Base-by-base conservation (phyloP, 2,888 invertebrate species). In the Hirtodrosophila trivittata region DNA sequence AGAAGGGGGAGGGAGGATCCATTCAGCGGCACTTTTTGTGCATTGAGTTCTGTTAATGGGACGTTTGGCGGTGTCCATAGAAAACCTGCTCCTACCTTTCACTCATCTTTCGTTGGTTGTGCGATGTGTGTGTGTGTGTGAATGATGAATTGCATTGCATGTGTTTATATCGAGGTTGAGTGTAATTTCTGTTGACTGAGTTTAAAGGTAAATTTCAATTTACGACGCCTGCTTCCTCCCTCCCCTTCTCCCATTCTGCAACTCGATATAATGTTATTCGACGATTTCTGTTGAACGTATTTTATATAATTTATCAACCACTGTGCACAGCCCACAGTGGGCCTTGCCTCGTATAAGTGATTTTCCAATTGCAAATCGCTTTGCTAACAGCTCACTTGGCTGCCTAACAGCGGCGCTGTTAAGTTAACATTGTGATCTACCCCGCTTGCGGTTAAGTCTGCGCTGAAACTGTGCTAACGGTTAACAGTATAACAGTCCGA, bases 21-120 rank as follows among this genome's bases (percentile, higher is more conserved):
- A 16, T 25, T 32, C 12, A 28, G n/a, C 30, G 41, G 32, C 49
- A 65, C 63, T 77, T 80, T 77, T 85, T 85, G 71, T 63, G 63
- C 87, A 86, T 86, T 86, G 86, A 75, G 73, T 76, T 66, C 81
- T 60, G 80, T 82, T 87, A 86, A 87, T 86, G 77, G 86, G 83
- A 69, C 69, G 69, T 75, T 71, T 67, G 77, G 62, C 38, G 47
- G 47, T 57, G 51, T 57, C 39, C 58, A 55, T 56, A 42, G 30
- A 57, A 25, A 58, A 46, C 45, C 13, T 12, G 3, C 7, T 5
- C 13, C 10, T 9, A 28, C 12, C 39, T 32, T 39, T 10, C 33
- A 1, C 35, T 45, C 18, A 32, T 30, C 65, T 43, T 47, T 43
- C 39, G 6, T 35, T 18, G 18, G 18, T 6, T 39, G 13, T 39